These are phyloP conservation scores for Actinopyga echinites DNA, from an alignment of 53 echinoderm and acorn worm genomes.

Conservation along the genomic window DNA sequence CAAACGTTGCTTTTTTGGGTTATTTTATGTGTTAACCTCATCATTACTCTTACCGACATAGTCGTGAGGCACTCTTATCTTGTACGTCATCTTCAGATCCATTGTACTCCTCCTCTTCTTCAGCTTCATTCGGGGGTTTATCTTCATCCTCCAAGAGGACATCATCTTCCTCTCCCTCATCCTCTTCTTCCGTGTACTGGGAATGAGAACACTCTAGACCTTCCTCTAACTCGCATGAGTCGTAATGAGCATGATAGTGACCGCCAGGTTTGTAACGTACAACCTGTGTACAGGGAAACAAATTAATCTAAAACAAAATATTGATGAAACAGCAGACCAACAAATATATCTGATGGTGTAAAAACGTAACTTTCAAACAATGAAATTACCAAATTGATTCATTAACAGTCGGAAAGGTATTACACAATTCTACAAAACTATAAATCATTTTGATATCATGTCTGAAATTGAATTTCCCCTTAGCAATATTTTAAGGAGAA, in stretches of 20 bases:
- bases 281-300: constrained; percentile 53
- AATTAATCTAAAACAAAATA: background rate
- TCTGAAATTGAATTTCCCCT: too few species aligned
- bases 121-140: background rate
- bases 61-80: background rate
- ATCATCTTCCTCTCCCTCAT: constrained; percentile 33
- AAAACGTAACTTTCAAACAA: too few species aligned
- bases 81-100: background rate
- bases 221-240: constrained; percentile 70
- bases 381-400: too few species aligned
- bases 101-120: background rate
- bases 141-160: background rate
- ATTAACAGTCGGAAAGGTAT: too few species aligned
- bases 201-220: constrained; percentile 62
- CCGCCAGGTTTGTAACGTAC: constrained; percentile 79
- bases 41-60: background rate
- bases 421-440: too few species aligned
- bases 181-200: constrained; percentile 22
- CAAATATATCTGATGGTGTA: too few species aligned
- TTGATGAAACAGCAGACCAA: too few species aligned
- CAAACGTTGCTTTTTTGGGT: too few species aligned
- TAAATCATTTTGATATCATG: too few species aligned
- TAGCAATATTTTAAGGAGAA: too few species aligned
- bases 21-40: too few species aligned
- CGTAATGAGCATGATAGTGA: constrained; percentile 95